Conservation (phyloP, 2,888 invertebrate genomes). For the Philaethria dido region DNA sequence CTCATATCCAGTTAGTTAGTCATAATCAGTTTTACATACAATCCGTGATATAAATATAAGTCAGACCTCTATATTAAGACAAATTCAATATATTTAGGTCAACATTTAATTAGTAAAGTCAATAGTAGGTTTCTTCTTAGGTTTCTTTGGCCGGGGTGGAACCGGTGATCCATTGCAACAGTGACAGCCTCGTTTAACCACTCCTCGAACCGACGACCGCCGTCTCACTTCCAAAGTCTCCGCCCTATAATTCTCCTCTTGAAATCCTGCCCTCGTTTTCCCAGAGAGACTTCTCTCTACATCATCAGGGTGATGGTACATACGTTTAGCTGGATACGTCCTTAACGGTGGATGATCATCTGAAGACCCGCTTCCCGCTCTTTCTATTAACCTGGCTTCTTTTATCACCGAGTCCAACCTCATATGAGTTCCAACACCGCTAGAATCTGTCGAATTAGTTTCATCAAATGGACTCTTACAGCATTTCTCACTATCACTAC, state of each 20-base stretch:
- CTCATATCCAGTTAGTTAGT: slow-evolving; percentile 8
- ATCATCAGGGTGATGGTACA: slow-evolving; percentile 55
- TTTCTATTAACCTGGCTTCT: slow-evolving; percentile 63
- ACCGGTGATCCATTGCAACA: slow-evolving; percentile 85
- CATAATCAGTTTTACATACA: not conserved
- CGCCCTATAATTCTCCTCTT: slow-evolving; percentile 54
- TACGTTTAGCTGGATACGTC: slow-evolving; percentile 68
- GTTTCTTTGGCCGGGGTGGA: slow-evolving; percentile 77
- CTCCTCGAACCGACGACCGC: slow-evolving; percentile 78
- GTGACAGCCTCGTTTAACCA: slow-evolving; percentile 85
- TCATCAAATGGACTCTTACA: slow-evolving; percentile 77
- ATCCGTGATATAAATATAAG: not conserved
- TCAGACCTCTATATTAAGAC: no score
- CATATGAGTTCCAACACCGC: slow-evolving; percentile 66
- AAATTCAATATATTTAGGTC: not conserved
- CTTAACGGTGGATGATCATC: slow-evolving; percentile 72
- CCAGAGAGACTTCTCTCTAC: slow-evolving; percentile 73
- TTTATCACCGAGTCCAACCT: slow-evolving; percentile 79
- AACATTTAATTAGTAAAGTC: slow-evolving; percentile 53
- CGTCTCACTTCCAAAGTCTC: slow-evolving; percentile 56
- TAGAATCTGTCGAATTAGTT: slow-evolving; percentile 73
- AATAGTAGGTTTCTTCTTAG: slow-evolving; percentile 60
- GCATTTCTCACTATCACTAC: slow-evolving; percentile 79
- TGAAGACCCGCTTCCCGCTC: slow-evolving; percentile 61
- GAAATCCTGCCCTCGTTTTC: slow-evolving; percentile 60